Conservation (phyloP, 2,888 invertebrate genomes). For the Odontomyia ornata region DNA sequence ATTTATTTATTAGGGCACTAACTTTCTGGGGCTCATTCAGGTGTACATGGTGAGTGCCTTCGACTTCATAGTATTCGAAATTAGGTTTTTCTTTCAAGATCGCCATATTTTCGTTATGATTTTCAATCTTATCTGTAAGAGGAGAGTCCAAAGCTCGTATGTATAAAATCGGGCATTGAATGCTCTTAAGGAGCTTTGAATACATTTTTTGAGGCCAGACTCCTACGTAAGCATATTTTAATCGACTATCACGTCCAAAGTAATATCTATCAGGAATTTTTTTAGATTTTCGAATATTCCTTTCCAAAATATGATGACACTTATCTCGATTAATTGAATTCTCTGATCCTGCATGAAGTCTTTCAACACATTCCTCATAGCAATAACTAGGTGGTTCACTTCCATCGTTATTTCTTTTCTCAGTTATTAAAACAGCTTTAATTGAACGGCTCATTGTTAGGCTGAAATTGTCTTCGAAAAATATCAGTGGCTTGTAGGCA, state of each 20-base stretch:
- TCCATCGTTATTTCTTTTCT: constrained; percentile 61
- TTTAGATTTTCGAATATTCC: constrained; percentile 69
- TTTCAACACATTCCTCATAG: constrained; percentile 70
- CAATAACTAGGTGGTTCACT: constrained; percentile 71
- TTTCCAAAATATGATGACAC: constrained; percentile 67
- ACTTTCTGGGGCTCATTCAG: constrained; percentile 73
- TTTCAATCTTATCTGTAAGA: constrained; percentile 69
- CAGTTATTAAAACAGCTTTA: constrained; percentile 65
- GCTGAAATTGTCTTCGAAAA: constrained; percentile 56
- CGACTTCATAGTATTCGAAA: constrained; percentile 70
- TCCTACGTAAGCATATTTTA: constrained; percentile 63
- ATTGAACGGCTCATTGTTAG: constrained; percentile 61
- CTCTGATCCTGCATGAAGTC: constrained; percentile 68
- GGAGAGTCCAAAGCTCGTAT: constrained; percentile 70
- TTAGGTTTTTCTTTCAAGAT: neutral
- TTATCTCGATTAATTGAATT: constrained; percentile 69
- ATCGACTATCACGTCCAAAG: constrained; percentile 72
- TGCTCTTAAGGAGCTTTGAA: constrained; percentile 66
- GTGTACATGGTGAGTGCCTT: constrained; percentile 79
- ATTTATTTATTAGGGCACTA: constrained; percentile 64
- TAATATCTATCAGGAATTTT: constrained; percentile 70
- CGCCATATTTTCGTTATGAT: constrained; percentile 65
- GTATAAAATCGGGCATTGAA: constrained; percentile 72
- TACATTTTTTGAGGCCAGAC: constrained; percentile 64
- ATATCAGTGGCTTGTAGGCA: constrained; percentile 60